Base-by-base conservation (phyloP, 2,888 invertebrate genomes). In the Stictocephala bisonia region DNA sequence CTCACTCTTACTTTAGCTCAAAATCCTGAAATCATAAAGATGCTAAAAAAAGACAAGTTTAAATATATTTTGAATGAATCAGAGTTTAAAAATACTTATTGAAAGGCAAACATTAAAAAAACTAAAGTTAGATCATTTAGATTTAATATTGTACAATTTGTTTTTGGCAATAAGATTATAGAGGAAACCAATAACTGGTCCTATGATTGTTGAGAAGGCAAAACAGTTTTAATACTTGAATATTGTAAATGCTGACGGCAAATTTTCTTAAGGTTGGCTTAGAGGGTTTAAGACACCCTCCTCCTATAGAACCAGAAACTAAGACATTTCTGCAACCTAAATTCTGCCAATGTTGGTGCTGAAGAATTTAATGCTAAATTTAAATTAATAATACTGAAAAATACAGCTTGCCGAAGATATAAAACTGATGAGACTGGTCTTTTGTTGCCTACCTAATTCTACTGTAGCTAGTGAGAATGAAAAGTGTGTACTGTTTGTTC, bases 391-490 rank as follows among this genome's bases (percentile, higher is more conserved):
- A 22, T 64, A 1, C 44, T 26, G 41, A 48, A 67, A 22, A 41
- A 67, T 44, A 22, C 67, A 44, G 26, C 44, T 15, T 67, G 67
- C 26, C 67, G 44, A 22, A 44, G 41, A 7, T 67, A 67, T 26
- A 67, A 44, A 13, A 48, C 44, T n/a, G 44, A 67, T 27, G 67
- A 67, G 18, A 67, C 67, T 31, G 20, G 67, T 15, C 67, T 67
- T 29, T 22, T 67, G 41, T 24, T 67, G 67, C 48, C 20, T 67
- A 24, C 48, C 44, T 4, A 44, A 22, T 24, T 22, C 44, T 29
- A 67, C 48, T 1, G n/a, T 44, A n/a, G 44, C 67, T 44, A 48
- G 27, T 48, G 24, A 26, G 3, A 48, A 67, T 67, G 44, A 67
- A 29, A 67, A 67, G n/a, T n/a, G n/a, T n/a, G n/a, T n/a, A n/a